Conservation (phyloP, 2,888 invertebrate species). For the Teleogryllus oceanicus region DNA sequence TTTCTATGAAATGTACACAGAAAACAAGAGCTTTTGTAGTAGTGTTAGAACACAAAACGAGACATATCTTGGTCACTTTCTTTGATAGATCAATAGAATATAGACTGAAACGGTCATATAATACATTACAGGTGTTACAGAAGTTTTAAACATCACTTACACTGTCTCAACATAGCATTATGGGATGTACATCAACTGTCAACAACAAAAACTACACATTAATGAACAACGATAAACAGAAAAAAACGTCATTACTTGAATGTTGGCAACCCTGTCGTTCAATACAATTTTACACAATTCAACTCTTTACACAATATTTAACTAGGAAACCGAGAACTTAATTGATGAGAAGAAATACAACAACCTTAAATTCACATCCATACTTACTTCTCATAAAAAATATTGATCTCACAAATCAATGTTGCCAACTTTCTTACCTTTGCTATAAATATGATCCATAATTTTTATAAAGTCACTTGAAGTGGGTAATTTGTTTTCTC, state of each 20-base stretch:
- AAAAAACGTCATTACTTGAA: background rate
- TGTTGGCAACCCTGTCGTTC: conserved; percentile 11
- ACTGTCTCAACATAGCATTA: background rate
- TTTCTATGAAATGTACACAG: too few species aligned
- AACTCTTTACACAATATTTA: background rate
- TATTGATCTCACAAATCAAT: conserved; percentile 5
- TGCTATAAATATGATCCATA: background rate
- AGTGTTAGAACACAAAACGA: too few species aligned
- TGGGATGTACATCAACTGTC: background rate
- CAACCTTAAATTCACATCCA: conserved; percentile 19
- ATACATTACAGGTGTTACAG: background rate
- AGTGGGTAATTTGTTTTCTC: too few species aligned
- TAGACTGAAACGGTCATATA: background rate
- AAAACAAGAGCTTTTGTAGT: too few species aligned
- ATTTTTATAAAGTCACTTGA: background rate
- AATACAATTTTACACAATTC: background rate
- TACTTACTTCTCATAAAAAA: conserved; percentile 20
- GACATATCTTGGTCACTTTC: too few species aligned
- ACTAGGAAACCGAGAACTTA: background rate
- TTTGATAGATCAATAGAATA: too few species aligned
- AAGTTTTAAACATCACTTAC: background rate
- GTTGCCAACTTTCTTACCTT: background rate
- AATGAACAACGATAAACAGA: conserved; percentile 8
- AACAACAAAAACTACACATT: conserved; percentile 10
- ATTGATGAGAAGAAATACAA: conserved; percentile 18